Conservation (phyloP, 2,888 invertebrate species). For the Apamea sordens region DNA sequence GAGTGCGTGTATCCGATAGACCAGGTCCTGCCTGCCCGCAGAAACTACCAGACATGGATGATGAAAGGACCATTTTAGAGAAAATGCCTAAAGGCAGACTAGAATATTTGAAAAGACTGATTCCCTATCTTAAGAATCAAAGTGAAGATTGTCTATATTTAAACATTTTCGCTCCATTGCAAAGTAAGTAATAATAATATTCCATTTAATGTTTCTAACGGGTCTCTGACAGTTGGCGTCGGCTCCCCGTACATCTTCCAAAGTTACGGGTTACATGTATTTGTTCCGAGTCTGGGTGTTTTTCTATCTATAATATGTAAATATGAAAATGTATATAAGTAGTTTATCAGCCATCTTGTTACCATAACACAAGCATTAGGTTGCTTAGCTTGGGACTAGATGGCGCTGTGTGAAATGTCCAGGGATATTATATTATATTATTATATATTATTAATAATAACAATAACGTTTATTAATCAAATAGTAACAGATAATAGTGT, state of each 20-base stretch:
- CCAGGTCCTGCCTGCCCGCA: constrained; percentile 98
- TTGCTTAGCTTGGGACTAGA: too few relatives aligned
- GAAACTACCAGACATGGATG: constrained; percentile 95
- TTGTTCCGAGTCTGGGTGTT: too few relatives aligned
- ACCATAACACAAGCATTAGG: too few relatives aligned
- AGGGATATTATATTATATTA: too few relatives aligned
- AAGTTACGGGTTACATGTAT: background rate
- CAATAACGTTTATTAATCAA: background rate
- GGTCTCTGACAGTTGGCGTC: background rate
- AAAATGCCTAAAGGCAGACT: constrained; percentile 97
- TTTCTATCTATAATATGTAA: too few relatives aligned
- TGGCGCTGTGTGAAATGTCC: too few relatives aligned
- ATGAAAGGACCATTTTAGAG: constrained; percentile 95
- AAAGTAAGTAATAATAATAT: constrained; percentile 92
- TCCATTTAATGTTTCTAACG: background rate
- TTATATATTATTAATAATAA: too few relatives aligned
- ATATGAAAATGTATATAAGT: too few relatives aligned
- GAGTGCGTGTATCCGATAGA: constrained; percentile 94
- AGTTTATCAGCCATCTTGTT: too few relatives aligned
- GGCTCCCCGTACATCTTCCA: background rate
- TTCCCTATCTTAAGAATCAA: constrained; percentile 97
- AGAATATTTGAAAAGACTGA: constrained; percentile 96
- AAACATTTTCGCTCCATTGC: constrained; percentile 98
- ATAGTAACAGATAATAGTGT: too few relatives aligned
- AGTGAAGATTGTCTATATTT: constrained; percentile 99